Evolutionary conservation across 1,140 invertebrate species (phyloP).

Genomic region (Trinorchestia longiramus): DNA sequence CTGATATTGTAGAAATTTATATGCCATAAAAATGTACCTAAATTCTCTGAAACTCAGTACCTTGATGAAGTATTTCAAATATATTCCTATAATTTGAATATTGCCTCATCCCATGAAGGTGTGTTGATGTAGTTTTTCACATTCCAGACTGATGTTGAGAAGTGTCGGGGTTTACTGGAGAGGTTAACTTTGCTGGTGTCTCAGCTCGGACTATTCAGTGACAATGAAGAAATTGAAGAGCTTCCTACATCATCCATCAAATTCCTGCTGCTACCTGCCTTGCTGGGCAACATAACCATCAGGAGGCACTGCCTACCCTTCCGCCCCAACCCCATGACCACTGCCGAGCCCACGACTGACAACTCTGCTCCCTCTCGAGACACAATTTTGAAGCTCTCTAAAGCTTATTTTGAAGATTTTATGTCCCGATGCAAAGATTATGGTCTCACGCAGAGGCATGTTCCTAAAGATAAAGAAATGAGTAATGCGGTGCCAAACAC

Average conservation of each 20-base stretch:
- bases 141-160: constrained; percentile 15
- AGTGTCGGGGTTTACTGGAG: constrained; percentile 11
- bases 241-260: constrained; percentile 86
- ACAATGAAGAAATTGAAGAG: constrained; percentile 90
- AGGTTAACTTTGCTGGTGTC: constrained; percentile 76
- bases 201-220: constrained; percentile 83
- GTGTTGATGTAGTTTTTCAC: neutral
- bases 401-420: constrained; percentile 89
- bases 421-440: constrained; percentile 84
- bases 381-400: constrained; percentile 77
- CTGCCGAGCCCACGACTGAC: constrained; percentile 75
- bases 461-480: constrained; percentile 70
- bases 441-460: constrained; percentile 77
- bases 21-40: neutral
- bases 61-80: neutral
- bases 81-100: neutral
- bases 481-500: neutral
- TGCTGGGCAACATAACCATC: constrained; percentile 77
- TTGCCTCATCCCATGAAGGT: neutral
- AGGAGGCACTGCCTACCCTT: constrained; percentile 4
- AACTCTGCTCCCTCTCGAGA: neutral
- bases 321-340: neutral
- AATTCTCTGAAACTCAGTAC: neutral
- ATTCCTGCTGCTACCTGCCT: constrained; percentile 84
- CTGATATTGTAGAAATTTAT: neutral